phyloP scores from a whole-genome alignment of 2,888 invertebrate genomes.

The Parnassius glacialis region DNA sequence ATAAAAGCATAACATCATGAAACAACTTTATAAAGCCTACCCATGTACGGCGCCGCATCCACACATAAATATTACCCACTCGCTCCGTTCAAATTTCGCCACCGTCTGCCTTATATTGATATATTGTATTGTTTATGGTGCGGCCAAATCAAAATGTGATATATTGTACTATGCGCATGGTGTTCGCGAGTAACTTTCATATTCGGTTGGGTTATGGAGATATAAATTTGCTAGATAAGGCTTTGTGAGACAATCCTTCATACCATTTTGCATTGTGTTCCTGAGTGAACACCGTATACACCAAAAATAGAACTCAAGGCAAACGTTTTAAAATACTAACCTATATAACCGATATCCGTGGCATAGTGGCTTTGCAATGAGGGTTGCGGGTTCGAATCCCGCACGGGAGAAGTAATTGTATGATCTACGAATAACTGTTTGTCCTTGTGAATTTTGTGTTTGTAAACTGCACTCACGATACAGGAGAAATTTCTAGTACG shows the following conservation, averaged over 20 bases:
- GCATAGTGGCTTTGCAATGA: too few relatives aligned
- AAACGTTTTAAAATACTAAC: too few relatives aligned
- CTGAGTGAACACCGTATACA: too few relatives aligned
- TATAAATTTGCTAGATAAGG: slow-evolving; percentile 52
- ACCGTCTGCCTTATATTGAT: slow-evolving; percentile 81
- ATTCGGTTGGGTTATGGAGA: slow-evolving; percentile 71
- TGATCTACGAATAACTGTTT: too few relatives aligned
- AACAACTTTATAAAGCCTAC: slow-evolving; percentile 45
- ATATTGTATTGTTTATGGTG: slow-evolving; percentile 81
- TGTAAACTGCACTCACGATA: too few relatives aligned
- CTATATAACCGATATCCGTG: too few relatives aligned
- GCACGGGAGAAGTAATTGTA: too few relatives aligned
- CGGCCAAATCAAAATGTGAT: slow-evolving; percentile 81
- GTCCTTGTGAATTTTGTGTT: too few relatives aligned
- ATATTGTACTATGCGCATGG: slow-evolving; percentile 73
- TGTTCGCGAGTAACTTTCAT: slow-evolving; percentile 77
- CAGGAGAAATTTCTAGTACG: too few relatives aligned
- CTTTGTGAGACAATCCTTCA: background rate
- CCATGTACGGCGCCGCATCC: slow-evolving; percentile 40
- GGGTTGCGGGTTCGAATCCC: too few relatives aligned
- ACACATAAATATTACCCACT: slow-evolving; percentile 75
- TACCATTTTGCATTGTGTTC: too few relatives aligned
- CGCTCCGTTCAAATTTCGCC: slow-evolving; percentile 79
- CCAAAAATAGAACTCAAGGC: too few relatives aligned
- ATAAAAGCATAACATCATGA: slow-evolving; percentile 36